Base-by-base conservation (phyloP, 2,888 invertebrate genomes). In the Cosmorhoe ocellata region DNA sequence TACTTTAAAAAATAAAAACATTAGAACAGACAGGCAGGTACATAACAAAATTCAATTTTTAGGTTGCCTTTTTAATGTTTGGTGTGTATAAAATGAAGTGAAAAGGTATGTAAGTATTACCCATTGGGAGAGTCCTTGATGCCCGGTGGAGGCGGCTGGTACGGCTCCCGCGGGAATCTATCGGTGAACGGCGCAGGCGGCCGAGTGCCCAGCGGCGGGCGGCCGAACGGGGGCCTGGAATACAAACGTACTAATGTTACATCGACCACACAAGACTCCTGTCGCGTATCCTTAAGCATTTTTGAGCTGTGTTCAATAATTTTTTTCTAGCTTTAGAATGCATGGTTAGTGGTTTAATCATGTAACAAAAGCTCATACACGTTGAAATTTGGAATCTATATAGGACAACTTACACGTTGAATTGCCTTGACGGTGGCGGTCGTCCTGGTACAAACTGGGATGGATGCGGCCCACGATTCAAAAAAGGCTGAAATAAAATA, bases 91-190 rank as follows among this genome's bases (percentile, higher is more conserved):
- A n/a, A 24, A 33, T 18, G 13, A 33, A 7, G 33, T 28, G 18
- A 12, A 26, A 9, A 18, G 3, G n/a, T 32, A 14, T 12, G n/a
- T 33, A 28, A 14, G 32, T 18, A 41, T 38, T 95, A 89, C 89
- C 87, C 81, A 55, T 84, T 83, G 8, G 87, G 86, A 0, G 87
- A 86, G 81, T 92, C 76, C 88, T 91, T 91, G 59, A 93, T 86
- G 39, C 92, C 92, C 22, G 92, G 92, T 38, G 92, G 92, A 9
- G 92, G 91, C 14, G 92, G 92, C 66, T 92, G 92, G 65, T 74
- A 88, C 2, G 83, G 83, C 48, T 84, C 88, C 3, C 67, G 73
- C 1, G 79, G 80, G 59, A 70, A 87, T 12, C 79, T 81, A 0
- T 78, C 79, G 50, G 59, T 59, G 61, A 65, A 83, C 0, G 71